Conservation (phyloP, 35 echinoderm and acorn worm species). For the Eucidaris tribuloides region DNA sequence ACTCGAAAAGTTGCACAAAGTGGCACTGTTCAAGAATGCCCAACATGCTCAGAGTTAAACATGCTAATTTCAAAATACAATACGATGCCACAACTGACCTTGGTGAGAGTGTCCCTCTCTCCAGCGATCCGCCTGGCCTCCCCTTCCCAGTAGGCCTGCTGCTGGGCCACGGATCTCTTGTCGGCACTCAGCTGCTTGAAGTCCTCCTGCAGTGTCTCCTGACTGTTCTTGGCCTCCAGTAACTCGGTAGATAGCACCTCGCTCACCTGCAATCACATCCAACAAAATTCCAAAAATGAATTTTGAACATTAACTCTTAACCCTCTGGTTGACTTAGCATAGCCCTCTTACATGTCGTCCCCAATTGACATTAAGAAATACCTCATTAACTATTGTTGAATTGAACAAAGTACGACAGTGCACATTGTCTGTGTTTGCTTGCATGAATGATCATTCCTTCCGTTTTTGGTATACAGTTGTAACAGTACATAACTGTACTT, state of each 20-base stretch:
- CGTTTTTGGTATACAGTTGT: too few species aligned
- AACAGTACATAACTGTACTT: too few species aligned
- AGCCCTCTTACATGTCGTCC: background rate
- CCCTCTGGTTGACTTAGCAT: background rate
- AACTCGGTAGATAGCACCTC: conserved; percentile 87
- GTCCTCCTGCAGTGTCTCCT: conserved; percentile 80
- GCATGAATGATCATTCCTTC: too few species aligned
- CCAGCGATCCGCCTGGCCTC: conserved; percentile 84
- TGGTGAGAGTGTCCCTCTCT: conserved; percentile 72
- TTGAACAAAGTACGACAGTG: background rate
- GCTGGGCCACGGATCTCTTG: conserved; percentile 77
- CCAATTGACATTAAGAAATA: background rate
- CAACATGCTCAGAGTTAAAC: background rate
- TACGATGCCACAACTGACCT: conserved; percentile 44
- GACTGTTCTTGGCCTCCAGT: conserved; percentile 44
- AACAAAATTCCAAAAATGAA: background rate
- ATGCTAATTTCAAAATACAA: background rate
- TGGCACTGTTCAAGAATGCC: background rate
- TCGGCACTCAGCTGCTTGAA: conserved; percentile 62
- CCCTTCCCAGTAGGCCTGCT: conserved; percentile 80
- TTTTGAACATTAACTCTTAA: background rate
- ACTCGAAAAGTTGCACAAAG: background rate
- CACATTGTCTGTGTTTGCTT: too few species aligned
- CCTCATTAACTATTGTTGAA: background rate
- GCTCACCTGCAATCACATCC: conserved; percentile 52